These are phyloP conservation scores for Parauchenoglanis ngamensis DNA, from an alignment of 2,797 vertebrate species.

Conservation along the genomic window DNA sequence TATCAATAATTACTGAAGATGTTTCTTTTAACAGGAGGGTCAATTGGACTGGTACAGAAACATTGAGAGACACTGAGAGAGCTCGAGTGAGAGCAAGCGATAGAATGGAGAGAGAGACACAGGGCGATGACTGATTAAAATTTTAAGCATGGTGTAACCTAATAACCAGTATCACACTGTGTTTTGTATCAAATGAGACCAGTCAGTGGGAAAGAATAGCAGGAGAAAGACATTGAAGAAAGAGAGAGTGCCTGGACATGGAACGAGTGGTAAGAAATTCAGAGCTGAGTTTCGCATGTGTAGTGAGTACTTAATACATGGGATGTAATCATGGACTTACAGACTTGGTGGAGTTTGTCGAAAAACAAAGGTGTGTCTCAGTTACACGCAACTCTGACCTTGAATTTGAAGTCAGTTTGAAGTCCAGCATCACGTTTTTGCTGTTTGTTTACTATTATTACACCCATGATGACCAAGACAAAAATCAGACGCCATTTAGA, in stretches of 20 bases:
- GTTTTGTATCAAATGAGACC: conserved; percentile 28
- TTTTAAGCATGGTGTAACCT: conserved; percentile 46
- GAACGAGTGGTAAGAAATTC: conserved; percentile 4
- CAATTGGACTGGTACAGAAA: neutral
- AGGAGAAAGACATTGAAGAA: conserved; percentile 14
- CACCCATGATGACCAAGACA: neutral
- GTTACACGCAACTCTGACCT: neutral
- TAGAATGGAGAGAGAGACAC: neutral
- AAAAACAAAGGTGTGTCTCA: neutral
- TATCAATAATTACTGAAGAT: conserved; percentile 18
- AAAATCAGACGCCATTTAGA: neutral
- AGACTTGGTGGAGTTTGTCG: too few species aligned
- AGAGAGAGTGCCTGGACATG: conserved; percentile 9
- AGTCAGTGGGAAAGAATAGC: conserved; percentile 19
- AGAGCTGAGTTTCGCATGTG: too few species aligned
- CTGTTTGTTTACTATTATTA: neutral
- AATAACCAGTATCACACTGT: conserved; percentile 44
- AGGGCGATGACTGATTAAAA: conserved; percentile 39
- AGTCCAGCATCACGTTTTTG: neutral
- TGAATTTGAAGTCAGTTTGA: neutral
- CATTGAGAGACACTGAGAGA: neutral
- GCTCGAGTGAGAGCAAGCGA: neutral
- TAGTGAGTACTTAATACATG: neutral
- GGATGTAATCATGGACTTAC: neutral
- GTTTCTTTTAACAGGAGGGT: neutral